Evolutionary conservation across 2,888 invertebrate species (phyloP), one percentile per base, ranked within the genome.

Genomic region (Drosophila subsilvestris): DNA sequence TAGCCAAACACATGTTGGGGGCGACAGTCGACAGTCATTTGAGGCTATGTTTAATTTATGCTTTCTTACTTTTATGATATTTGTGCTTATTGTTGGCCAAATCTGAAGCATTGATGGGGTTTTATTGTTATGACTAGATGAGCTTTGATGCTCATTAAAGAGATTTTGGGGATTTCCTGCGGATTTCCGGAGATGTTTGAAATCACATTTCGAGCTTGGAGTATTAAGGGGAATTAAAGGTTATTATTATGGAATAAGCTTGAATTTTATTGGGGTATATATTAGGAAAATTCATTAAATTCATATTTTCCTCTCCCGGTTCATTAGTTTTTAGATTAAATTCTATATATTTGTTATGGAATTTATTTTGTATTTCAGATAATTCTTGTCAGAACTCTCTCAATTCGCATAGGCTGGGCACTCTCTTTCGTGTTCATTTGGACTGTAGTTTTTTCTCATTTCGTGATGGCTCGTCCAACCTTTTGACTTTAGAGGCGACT

Each of bases 401-500:
- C 27, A 9, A 27, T 27, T 27, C 27, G 27, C 27, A 27, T 8
- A 0, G 27, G 12, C 4, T 32, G 32, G 32, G 10, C n/a, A 25
- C n/a, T 9, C 48, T 4, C 25, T 3, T 14, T 48, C 9, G 8
- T 22, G 7, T 7, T 37, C 7, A 2, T 27, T 27, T 27, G 27
- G 27, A 27, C 27, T 27, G 27, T 20, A 6, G 12, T 12, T 45
- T 18, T 18, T 12, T 1, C 20, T 44, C 27, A 27, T 42, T 55
- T 9, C 55, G 14, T 47, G 29, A 44, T 55, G 56, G 27, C 48
- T 55, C 56, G 57, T 43, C 32, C 70, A 69, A 69, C 48, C 53
- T 73, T 51, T 51, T 66, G 74, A 82, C 69, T 82, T 63, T 29
- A 51, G 56, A 51, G 63, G 61, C 84, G 58, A 77, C 80, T 83